A percentile compares a stretch with the other conserved stretches of the same genome.
These are phyloP conservation scores for Falco naumanni DNA, from an alignment of 2,797 vertebrate genomes.

Conservation along the genomic window DNA sequence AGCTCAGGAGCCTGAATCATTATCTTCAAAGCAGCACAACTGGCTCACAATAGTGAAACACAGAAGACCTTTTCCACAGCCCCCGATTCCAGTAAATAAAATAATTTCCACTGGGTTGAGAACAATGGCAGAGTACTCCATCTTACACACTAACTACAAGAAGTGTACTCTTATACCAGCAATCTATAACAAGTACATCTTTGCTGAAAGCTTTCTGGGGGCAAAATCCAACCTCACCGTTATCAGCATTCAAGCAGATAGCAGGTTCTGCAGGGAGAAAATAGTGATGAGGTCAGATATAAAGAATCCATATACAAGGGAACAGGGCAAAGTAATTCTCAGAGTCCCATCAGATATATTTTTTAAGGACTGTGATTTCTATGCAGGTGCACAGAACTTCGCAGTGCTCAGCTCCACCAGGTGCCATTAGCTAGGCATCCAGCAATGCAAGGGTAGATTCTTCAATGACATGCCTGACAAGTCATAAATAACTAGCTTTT, in stretches of 20 bases:
- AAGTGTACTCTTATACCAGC: neutral
- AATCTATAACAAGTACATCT: neutral
- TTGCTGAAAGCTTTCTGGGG: neutral
- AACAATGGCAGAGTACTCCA: neutral
- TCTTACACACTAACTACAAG: too few species aligned
- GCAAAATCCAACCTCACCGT: neutral
- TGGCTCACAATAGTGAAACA: neutral
- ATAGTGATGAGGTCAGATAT: neutral
- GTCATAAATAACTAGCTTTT: neutral
- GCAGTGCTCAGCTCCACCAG: neutral
- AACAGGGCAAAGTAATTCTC: neutral
- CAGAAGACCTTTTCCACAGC: neutral
- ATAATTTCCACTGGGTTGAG: neutral
- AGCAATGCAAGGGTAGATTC: neutral
- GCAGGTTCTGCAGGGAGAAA: neutral
- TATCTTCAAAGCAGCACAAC: neutral
- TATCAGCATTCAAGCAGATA: neutral
- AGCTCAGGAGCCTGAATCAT: neutral
- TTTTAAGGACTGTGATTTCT: neutral
- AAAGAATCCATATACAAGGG: neutral
- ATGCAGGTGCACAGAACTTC: neutral
- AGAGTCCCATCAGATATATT: neutral
- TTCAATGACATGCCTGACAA: neutral
- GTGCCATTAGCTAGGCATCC: neutral
- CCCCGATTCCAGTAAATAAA: neutral